Base-by-base conservation (phyloP, 2,888 invertebrate species). In the Hypsopygia costalis region DNA sequence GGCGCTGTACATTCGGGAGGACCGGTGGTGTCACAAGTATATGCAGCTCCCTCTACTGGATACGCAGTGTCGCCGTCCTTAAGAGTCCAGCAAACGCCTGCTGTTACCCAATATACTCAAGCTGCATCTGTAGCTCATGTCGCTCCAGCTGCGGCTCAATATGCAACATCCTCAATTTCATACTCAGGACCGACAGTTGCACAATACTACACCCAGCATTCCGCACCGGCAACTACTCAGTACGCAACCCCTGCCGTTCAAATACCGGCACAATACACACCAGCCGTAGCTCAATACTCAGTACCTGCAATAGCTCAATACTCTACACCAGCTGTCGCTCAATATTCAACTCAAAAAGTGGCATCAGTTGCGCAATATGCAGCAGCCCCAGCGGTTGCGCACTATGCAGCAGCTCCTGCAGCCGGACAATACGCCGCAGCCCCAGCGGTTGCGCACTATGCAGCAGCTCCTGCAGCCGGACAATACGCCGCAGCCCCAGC, bases 11-110 rank as follows among this genome's bases (percentile, higher is more conserved):
- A 81, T 29, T 39, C 68, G n/a, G 72, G 79, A 36, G 83, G 78
- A n/a, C 83, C 87, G 1, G 85, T 88, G 1, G 77, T 88, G 1
- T 79, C 89, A 11, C 88, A 88, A 69, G 82, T 87, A n/a, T 81
- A 58, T 33, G 74, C 86, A 3, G 86, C 81, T 34, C 70, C 74
- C 1, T 56, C 81, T 21, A 65, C 73, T n/a, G 63, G 76, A 12
- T 88, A 88, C 44, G 73, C 75, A n/a, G 75, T 79, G 6, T 67
- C 83, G 0, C 67, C 79, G 0, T 66, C 70, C n/a, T 58, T 87
- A 20, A 77, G 66, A 53, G 50, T 55, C 1, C 78, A 76, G 46
- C 69, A 67, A 48, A 46, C 55, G 31, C 69, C 65, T 50, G 58
- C 52, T 10, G 49, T 62, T 11, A 52, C 55, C 34, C 63, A 58